These are phyloP conservation scores for Hippocampus guttulatus DNA, from an alignment of 2,113 vertebrate genomes.

Conservation along the genomic window DNA sequence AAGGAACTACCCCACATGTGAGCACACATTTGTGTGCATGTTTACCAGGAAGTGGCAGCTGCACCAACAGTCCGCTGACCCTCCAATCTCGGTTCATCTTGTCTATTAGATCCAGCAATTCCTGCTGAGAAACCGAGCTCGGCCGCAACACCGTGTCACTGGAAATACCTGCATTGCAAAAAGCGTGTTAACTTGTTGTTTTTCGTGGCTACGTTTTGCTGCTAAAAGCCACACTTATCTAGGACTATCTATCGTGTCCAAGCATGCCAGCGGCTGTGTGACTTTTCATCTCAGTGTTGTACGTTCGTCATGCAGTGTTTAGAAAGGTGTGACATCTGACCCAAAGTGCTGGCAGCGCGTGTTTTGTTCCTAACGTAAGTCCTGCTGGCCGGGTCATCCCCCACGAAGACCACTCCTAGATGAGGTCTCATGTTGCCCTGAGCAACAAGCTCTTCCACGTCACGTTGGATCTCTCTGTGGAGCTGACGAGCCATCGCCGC, in stretches of 20 bases:
- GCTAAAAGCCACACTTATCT: not conserved
- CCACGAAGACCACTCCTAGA: constrained; percentile 84
- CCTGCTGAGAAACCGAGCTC: constrained; percentile 82
- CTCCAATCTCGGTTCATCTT: constrained; percentile 82
- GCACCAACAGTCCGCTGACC: constrained; percentile 87
- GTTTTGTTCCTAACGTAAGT: constrained; percentile 89
- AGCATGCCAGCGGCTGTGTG: constrained; percentile 1
- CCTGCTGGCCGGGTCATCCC: constrained; percentile 84
- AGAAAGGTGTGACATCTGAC: constrained; percentile 63
- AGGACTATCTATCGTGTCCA: not conserved
- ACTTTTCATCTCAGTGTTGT: not conserved
- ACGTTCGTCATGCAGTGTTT: not conserved
- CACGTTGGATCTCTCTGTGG: constrained; percentile 80
- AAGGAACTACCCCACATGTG: no score
- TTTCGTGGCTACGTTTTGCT: not conserved
- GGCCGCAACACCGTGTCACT: constrained; percentile 84
- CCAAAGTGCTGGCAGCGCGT: constrained; percentile 80
- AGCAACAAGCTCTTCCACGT: constrained; percentile 79
- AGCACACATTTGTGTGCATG: not conserved
- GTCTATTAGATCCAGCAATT: constrained; percentile 79
- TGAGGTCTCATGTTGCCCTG: constrained; percentile 85
- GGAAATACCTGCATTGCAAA: constrained; percentile 65
- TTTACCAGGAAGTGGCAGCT: constrained; percentile 80
- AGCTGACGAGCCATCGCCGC: constrained; percentile 81
- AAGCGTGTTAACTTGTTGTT: not conserved